phyloP scores from a whole-genome alignment of 2,888 invertebrate genomes.

The Unio delphinus region DNA sequence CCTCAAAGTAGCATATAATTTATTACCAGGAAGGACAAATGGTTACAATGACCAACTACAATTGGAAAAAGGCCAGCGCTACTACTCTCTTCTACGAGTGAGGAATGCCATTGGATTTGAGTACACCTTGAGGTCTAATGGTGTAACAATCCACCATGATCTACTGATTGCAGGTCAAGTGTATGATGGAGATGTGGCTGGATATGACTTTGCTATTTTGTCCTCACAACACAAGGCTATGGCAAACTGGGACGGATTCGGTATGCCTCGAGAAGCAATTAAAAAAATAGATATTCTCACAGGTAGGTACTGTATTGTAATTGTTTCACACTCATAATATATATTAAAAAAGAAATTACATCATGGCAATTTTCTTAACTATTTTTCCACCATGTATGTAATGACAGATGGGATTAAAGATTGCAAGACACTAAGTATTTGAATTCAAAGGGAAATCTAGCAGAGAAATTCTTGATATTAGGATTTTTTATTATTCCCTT shows the following conservation, averaged over 20 bases:
- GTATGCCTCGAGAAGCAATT: conserved; percentile 28
- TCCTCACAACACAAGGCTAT: conserved; percentile 36
- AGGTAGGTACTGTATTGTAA: conserved; percentile 19
- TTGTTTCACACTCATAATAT: too few species aligned
- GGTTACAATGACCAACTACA: conserved; percentile 49
- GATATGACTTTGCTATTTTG: conserved; percentile 42
- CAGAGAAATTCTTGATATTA: too few species aligned
- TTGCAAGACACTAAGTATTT: too few species aligned
- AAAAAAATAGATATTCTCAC: conserved; percentile 24
- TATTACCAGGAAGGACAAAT: conserved; percentile 32
- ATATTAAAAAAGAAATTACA: too few species aligned
- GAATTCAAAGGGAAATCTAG: too few species aligned
- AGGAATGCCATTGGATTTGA: conserved; percentile 45
- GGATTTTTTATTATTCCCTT: too few species aligned
- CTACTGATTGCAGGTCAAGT: conserved; percentile 56
- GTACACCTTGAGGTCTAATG: conserved; percentile 48
- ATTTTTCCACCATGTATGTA: too few species aligned
- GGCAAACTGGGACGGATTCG: conserved; percentile 61
- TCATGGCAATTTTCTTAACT: too few species aligned
- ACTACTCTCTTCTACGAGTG: conserved; percentile 47
- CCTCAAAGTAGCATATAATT: background rate
- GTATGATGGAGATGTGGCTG: conserved; percentile 45
- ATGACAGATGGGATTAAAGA: too few species aligned
- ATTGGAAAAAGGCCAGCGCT: conserved; percentile 44
- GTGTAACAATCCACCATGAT: conserved; percentile 48